Evolutionary conservation across 2,113 vertebrate species (phyloP).

Genomic region (Isurus oxyrinchus): DNA sequence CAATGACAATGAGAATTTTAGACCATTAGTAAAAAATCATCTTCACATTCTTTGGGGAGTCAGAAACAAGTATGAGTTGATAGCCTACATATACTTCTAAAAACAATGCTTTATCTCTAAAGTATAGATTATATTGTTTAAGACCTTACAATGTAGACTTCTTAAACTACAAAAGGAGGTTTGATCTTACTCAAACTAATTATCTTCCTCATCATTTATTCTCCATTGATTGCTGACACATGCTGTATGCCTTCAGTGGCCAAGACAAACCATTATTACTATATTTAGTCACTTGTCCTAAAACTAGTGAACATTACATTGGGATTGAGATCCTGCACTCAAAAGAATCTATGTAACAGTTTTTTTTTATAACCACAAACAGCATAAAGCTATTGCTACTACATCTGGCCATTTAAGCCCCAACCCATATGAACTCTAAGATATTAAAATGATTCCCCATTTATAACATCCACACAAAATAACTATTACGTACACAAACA

Average conservation of each 20-base stretch:
- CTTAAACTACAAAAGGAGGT: not conserved
- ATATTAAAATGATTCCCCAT: not conserved
- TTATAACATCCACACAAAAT: not conserved
- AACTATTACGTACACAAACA: not conserved
- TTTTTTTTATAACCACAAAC: not conserved
- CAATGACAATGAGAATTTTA: not conserved
- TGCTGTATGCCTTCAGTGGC: not conserved
- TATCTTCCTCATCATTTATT: not conserved
- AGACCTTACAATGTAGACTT: not conserved
- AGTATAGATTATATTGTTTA: not conserved
- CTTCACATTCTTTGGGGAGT: not conserved
- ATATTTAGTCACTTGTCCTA: not conserved
- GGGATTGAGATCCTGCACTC: not conserved
- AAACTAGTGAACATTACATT: not conserved
- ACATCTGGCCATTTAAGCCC: not conserved
- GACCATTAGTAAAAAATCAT: not conserved
- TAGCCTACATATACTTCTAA: not conserved
- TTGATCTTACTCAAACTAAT: not conserved
- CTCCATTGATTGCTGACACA: not conserved
- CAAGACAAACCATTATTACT: not conserved
- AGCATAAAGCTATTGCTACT: not conserved
- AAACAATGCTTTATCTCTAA: not conserved
- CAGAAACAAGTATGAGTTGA: not conserved
- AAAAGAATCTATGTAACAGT: not conserved
- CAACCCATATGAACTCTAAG: not conserved